Conservation (phyloP, 2,797 vertebrate genomes). For the Pseudomugil tenellus region DNA sequence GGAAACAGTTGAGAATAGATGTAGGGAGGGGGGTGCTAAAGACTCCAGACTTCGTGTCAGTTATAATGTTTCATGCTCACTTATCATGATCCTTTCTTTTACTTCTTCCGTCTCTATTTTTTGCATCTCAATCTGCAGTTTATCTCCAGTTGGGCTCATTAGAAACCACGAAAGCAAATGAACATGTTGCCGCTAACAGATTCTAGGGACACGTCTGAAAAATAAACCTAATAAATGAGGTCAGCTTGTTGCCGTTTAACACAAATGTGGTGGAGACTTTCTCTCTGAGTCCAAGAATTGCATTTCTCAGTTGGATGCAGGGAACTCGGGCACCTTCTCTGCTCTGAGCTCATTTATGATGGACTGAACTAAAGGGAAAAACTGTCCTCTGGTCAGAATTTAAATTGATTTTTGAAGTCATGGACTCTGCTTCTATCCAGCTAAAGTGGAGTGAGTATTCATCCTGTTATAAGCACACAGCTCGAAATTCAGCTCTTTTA, state of each 20-base stretch:
- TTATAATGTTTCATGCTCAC: not conserved
- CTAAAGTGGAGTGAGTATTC: not conserved
- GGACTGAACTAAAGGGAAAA: not conserved
- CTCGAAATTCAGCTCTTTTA: conserved; percentile 1
- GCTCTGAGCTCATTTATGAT: not conserved
- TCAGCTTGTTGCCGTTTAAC: not conserved
- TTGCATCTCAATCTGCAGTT: not conserved
- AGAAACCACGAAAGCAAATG: not conserved
- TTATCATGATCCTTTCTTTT: not conserved
- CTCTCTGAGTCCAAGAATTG: not conserved
- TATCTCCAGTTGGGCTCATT: not conserved
- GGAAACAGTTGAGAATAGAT: not conserved
- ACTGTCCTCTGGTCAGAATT: not conserved
- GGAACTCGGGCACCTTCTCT: not conserved
- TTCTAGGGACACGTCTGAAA: not conserved
- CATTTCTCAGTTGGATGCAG: not conserved
- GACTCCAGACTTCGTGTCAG: not conserved
- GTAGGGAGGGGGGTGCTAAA: not conserved
- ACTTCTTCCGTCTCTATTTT: not conserved
- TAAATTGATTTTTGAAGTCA: not conserved
- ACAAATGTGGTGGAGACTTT: not conserved
- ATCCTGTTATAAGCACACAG: not conserved
- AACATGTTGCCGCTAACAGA: not conserved
- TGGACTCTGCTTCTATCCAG: not conserved
- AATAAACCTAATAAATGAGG: not conserved